Base-by-base conservation (phyloP, 2,113 vertebrate genomes). In the Corydoras maculifer region DNA sequence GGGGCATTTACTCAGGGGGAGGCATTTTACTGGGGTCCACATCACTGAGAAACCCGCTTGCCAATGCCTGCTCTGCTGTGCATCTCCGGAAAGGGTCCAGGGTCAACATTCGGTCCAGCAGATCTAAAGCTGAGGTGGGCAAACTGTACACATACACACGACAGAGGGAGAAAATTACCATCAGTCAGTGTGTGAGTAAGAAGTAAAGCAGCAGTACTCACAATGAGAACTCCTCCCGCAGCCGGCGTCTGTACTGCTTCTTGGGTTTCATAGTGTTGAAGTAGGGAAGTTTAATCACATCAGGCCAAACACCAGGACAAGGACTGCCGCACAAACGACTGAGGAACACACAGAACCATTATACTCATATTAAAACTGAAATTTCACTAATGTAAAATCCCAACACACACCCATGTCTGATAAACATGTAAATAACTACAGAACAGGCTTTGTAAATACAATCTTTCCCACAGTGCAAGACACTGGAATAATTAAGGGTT, bases 201-300 rank as follows among this genome's bases (percentile, higher is more conserved):
- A 25, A 13, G 10, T 11, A 31, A 64, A 51, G 9, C 11, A 59
- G 51, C 54, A n/a, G 7, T 50, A 86, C 87, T 8, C 86, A 98
- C 96, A 97, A 93, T 77, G 94, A 91, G 81, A 99, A 99, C 83
- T 99, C 97, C 84, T 99, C 97, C 60, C 96, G 87, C 70, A 99
- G 89, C 14, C 94, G 90, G 49, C 97, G 87, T 65, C 97, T 90
- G 82, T 99, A 99, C 82, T 99, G 97, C 84, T 99, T 99, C 89
- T 98, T 99, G 68, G 97, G 97, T 78, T 98, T 98, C 97, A 99
- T 98, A 65, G 94, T 97, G 87, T 98, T 98, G 88, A 99, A 99
- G 76, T 98, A 95, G 57, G 97, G 94, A 70, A 99, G 87, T 82
- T 98, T 98, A 78, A 99, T 99, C 81, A 99, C 97, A 51, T 99